A percentile compares a stretch with the other conserved stretches of the same genome.
Conservation (phyloP, 2,113 vertebrate species). For the Steatornis caripensis region DNA sequence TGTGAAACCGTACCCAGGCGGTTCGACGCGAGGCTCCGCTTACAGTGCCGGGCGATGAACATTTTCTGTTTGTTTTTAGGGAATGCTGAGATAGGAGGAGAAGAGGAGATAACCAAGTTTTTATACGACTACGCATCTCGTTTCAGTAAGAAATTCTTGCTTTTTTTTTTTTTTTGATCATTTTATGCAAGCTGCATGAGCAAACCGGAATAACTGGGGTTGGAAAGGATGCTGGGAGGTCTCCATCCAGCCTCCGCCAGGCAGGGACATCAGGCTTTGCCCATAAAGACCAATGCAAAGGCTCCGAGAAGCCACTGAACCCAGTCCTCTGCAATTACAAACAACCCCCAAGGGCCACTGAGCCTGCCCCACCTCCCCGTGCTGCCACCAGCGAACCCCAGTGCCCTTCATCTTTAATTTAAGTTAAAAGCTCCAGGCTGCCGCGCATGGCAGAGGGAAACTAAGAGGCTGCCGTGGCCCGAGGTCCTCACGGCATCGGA, state of each 20-base stretch:
- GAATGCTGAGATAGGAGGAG: not conserved
- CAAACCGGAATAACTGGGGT: accelerated
- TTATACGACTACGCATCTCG: not conserved
- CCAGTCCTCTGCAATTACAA: not conserved
- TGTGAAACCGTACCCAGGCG: accelerated
- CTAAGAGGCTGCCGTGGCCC: accelerated
- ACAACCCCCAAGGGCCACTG: not conserved
- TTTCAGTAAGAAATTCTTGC: not conserved
- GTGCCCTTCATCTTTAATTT: not conserved
- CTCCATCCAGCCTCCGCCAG: not conserved
- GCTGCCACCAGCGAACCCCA: not conserved
- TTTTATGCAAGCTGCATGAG: not conserved
- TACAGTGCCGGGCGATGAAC: accelerated
- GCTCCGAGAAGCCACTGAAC: not conserved
- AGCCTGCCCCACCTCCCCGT: not conserved
- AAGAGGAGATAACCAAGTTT: not conserved
- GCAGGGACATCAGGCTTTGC: not conserved
- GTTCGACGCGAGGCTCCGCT: accelerated
- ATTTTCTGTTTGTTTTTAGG: not conserved
- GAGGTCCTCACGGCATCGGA: accelerated
- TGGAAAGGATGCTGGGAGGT: not conserved
- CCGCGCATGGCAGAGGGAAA: not conserved
- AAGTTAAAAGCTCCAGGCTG: not conserved
- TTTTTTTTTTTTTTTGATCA: not conserved
- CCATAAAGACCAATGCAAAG: not conserved